These are phyloP conservation scores for Sarcophaga variegata DNA, from an alignment of 2,888 invertebrate genomes.

Conservation along the genomic window DNA sequence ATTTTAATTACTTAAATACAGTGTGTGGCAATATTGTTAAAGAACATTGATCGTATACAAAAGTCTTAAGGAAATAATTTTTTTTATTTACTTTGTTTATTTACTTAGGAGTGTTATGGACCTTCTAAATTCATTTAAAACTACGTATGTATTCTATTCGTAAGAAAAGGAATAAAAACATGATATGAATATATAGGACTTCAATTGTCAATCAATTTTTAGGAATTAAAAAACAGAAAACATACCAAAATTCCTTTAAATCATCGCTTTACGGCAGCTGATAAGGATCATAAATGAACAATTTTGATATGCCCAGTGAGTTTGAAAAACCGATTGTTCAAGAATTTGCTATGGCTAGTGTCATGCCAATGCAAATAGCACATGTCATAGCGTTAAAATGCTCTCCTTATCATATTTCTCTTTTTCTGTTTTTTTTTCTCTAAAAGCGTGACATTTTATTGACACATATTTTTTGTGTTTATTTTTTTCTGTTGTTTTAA, in stretches of 20 bases:
- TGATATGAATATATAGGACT: too few species aligned
- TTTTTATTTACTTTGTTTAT: too few species aligned
- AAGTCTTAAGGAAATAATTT: too few species aligned
- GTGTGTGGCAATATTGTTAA: too few species aligned
- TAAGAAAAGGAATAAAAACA: too few species aligned
- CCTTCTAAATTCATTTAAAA: too few species aligned
- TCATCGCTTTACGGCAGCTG: conserved; percentile 19
- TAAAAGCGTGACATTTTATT: conserved; percentile 66
- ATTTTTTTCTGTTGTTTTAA: conserved; percentile 1
- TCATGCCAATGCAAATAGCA: conserved; percentile 37
- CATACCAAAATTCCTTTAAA: neutral
- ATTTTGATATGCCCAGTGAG: conserved; percentile 55
- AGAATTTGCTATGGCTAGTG: conserved; percentile 5
- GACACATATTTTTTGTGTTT: conserved; percentile 54
- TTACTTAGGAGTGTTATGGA: too few species aligned
- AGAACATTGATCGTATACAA: too few species aligned
- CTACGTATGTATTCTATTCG: too few species aligned
- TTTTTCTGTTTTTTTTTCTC: neutral
- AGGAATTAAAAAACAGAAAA: neutral
- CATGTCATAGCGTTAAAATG: conserved; percentile 55
- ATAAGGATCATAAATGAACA: conserved; percentile 46
- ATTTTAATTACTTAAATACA: too few species aligned
- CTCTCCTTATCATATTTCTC: neutral
- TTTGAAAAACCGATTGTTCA: conserved; percentile 16
- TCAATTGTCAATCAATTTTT: neutral